Base-by-base conservation (phyloP, 2,797 vertebrate genomes). In the Sciaenops ocellatus region DNA sequence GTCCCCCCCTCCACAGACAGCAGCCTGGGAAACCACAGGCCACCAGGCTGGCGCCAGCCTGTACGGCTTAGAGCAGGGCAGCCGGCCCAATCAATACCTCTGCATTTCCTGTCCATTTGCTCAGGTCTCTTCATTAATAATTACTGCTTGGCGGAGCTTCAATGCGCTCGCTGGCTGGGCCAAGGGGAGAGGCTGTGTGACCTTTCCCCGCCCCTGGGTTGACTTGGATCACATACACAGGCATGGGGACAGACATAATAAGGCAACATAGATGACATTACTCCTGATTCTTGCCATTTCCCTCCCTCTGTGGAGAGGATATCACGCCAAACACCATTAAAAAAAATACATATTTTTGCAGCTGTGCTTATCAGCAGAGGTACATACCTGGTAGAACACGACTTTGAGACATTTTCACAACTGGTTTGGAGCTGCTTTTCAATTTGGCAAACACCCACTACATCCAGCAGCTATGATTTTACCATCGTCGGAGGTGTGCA, bases 101-200 rank as follows among this genome's bases (percentile, higher is more conserved):
- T 97, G 97, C 96, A 97, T 97, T 99, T 99, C 98, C 98, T 98
- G 97, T 98, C 97, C 97, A 99, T 99, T 99, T 98, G 97, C 97
- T 97, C 97, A 97, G 96, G 97, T 98, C 97, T 97, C 94, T 97
- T 99, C 98, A 99, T 99, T 97, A 99, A 99, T 99, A 98, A 99
- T 99, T 99, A 97, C 97, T 99, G 95, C 95, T 80, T 82, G 82
- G 96, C 94, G 94, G 95, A 95, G 97, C 97, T 96, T 98, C 97
- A 95, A 96, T 96, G 95, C 34, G 95, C 96, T 97, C 87, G 94
- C 90, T 96, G 97, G 96, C 95, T 94, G 93, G 89, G 95, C 94
- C 93, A 93, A 96, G 95, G 46, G 89, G 89, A 87, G 91, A 86
- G 84, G 85, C 88, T 84, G 85, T 77, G 94, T 95, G 97, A 98